Evolutionary conservation across 2,113 vertebrate genomes (phyloP).

Genomic region (Coregonus clupeaformis): DNA sequence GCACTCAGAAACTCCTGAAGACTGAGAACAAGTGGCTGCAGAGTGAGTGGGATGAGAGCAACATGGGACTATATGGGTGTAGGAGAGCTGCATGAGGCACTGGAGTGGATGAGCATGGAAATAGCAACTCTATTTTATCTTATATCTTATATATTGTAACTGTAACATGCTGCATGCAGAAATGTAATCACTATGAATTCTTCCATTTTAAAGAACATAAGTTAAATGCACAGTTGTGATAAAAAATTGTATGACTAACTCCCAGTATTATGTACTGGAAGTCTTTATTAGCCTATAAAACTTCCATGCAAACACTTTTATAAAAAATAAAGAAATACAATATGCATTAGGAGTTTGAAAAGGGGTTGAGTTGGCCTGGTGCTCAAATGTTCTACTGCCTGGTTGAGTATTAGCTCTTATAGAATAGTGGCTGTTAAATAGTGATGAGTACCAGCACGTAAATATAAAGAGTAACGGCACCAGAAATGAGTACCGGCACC

Average conservation of each 20-base stretch:
- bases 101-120: conserved; percentile 28
- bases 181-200: no score
- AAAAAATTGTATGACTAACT: no score
- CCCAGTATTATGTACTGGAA: no score
- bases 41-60: conserved; percentile 69
- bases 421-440: conserved; percentile 13
- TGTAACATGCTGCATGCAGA: neutral
- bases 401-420: neutral
- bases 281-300: no score
- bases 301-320: no score
- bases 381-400: no score
- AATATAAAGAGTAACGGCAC: neutral
- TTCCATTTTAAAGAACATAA: no score
- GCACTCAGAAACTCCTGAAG: conserved; percentile 74
- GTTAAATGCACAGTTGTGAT: no score
- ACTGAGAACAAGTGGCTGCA: conserved; percentile 78
- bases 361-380: no score
- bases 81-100: conserved; percentile 11
- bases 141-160: neutral
- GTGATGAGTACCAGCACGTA: neutral
- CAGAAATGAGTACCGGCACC: no score
- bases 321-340: no score
- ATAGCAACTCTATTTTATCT: neutral
- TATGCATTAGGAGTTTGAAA: no score
- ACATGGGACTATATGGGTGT: conserved; percentile 22